Base-by-base conservation (phyloP, 2,888 invertebrate species). In the Odontocerum albicorne region DNA sequence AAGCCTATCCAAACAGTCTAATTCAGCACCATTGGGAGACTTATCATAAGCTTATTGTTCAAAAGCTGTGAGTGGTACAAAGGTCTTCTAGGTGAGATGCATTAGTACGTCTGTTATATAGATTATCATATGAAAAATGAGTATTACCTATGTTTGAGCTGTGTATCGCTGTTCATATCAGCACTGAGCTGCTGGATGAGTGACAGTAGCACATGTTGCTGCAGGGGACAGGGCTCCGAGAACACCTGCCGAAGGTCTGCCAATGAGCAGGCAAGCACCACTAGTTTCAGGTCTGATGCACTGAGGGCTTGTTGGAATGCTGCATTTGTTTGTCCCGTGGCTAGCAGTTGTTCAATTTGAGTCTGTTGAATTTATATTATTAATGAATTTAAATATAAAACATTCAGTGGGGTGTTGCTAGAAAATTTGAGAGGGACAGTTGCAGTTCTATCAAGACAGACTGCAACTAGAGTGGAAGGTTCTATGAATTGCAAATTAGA, bases 151-250 rank as follows among this genome's bases (percentile, higher is more conserved):
- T 88, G 81, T 72, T 92, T 93, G 13, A 88, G 75, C 66, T 90
- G 90, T 8, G 92, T 92, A 65, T 93, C 87, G 61, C 87, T 85
- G 60, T 83, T 81, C 75, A 97, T 84, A 68, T 96, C 96, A 0
- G 92, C 90, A 13, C 94, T 90, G 15, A 96, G 83, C 72, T 97
- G 97, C 68, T 97, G 96, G 65, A 98, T 90, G 20, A 98, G 82
- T 2, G 96, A 94, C 46, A 98, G 79, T 62, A 97, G 79, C 55
- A 96, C 93, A 64, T 90, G 91, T 71, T 96, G 96, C 63, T 88
- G 87, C 54, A 96, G 82, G 17, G 84, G 80, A 66, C 91, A 92
- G 12, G 84, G 81, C 62, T 80, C 80, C 6, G 83, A 81, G 73
- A 96, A 92, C 58, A 95, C 88, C 58, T 80, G 80, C 51, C 83